Evolutionary conservation across 2,113 vertebrate species (phyloP), one percentile per base, ranked within the genome.

Genomic region (Seriola quinqueradiata): DNA sequence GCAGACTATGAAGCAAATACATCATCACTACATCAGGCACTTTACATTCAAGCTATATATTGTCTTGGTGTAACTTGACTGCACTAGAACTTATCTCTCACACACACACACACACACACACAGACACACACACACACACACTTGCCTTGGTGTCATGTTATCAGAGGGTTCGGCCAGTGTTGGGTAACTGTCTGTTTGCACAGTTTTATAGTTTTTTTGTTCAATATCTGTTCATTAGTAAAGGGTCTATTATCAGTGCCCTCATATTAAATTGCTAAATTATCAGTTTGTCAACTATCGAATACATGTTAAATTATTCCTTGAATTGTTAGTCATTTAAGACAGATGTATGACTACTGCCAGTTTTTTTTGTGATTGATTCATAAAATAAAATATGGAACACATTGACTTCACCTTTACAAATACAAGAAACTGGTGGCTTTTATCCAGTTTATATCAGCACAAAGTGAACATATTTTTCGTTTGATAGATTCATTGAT

Each of bases 21-120:
- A 44, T 70, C 42, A 46, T 38, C 40, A 42, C 67, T 38, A 57
- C 11, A 55, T 40, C 28, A 67, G 21, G 34, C 21, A 46, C 69
- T 77, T 84, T 70, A 81, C 3, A 44, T 88, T 36, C 46, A 81
- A 58, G 8, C 54, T 88, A 71, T 75, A 83, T 74, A 76, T 82
- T 81, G 63, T 77, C 44, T 52, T 36, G 7, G 68, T 72, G 84
- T 71, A 83, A 81, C 64, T 58, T 59, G 17, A 86, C 42, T 75
- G 55, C 72, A 34, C 32, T 72, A 88, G 38, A 77, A 74, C 87
- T 91, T 89, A 91, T 92, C 79, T 89, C 66, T 52, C 63, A 70
- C 72, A 10, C 60, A 75, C 40, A 86, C 40, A 36, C 34, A 36
- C 34, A 36, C 34, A 36, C 66, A 57, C 63, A 77, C 72, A 12